Conservation (phyloP, 1,140 invertebrate species). For the Sarcophaga peregrina region DNA sequence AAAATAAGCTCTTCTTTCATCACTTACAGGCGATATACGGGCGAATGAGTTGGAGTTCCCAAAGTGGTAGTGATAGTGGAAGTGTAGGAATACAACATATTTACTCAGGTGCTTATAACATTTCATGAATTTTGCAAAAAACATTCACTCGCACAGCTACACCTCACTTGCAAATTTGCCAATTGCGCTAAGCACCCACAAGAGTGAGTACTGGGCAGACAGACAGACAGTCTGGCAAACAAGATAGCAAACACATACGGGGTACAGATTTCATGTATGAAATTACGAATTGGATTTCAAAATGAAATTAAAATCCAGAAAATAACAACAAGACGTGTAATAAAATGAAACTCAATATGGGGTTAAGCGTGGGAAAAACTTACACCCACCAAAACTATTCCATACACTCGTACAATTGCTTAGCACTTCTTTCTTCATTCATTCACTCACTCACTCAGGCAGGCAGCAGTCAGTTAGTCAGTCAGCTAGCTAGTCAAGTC, state of each 20-base stretch:
- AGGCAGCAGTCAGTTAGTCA: too few relatives aligned
- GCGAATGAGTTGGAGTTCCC: neutral
- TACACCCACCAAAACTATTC: constrained; percentile 8
- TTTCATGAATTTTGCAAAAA: neutral
- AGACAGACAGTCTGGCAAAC: neutral
- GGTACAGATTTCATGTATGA: neutral
- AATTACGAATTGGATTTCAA: constrained; percentile 2
- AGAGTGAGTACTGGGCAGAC: neutral
- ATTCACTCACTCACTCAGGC: too few relatives aligned
- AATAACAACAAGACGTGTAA: neutral
- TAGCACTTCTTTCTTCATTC: too few relatives aligned
- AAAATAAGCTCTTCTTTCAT: neutral
- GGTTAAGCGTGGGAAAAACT: constrained; percentile 36
- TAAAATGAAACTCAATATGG: constrained; percentile 31
- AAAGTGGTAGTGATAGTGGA: neutral
- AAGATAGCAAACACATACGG: neutral
- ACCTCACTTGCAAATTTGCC: neutral
- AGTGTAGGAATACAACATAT: neutral
- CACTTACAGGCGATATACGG: neutral
- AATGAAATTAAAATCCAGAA: constrained; percentile 21
- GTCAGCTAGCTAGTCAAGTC: too few relatives aligned
- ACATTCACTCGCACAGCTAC: neutral
- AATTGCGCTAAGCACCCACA: neutral
- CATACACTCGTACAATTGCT: too few relatives aligned
- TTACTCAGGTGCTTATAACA: constrained; percentile 12